Evolutionary conservation across 1,140 invertebrate genomes (phyloP).

Genomic region (Ips nitidus): DNA sequence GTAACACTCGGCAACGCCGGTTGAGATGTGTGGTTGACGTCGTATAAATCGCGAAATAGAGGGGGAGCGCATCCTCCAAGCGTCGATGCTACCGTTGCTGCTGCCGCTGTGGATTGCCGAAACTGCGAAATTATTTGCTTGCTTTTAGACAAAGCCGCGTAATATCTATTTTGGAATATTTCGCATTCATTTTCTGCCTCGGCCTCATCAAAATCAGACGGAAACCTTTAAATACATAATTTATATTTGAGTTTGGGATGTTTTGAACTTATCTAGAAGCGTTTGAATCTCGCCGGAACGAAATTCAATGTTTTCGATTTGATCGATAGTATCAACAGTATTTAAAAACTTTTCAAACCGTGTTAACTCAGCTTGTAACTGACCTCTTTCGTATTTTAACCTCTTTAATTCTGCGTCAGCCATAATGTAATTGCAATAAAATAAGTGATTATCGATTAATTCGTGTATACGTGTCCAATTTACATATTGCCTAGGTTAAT

Average conservation of each 20-base stretch:
- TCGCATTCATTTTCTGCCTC: conserved; percentile 9
- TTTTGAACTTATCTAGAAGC: conserved; percentile 1
- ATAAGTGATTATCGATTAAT: too few species aligned
- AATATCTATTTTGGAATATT: conserved; percentile 14
- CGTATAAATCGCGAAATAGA: too few species aligned
- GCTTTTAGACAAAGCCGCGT: conserved; percentile 3
- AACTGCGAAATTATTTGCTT: not conserved
- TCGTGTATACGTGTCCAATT: too few species aligned
- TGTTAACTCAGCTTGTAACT: conserved; percentile 1
- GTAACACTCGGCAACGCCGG: not conserved
- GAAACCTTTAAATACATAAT: conserved; percentile 4
- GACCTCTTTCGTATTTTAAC: conserved; percentile 1
- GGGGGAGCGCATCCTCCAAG: too few species aligned
- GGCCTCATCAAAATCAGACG: not conserved
- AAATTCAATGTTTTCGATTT: not conserved
- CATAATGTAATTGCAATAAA: too few species aligned
- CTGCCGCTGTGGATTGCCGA: too few species aligned
- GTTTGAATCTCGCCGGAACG: not conserved
- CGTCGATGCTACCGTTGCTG: too few species aligned
- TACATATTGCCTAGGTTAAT: too few species aligned
- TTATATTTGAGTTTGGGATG: conserved; percentile 17
- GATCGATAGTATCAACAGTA: not conserved
- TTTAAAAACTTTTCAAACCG: conserved; percentile 11
- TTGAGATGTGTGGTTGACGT: too few species aligned
- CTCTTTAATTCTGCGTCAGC: not conserved